Conservation (phyloP, 2,888 invertebrate genomes). For the Dione vanillae region DNA sequence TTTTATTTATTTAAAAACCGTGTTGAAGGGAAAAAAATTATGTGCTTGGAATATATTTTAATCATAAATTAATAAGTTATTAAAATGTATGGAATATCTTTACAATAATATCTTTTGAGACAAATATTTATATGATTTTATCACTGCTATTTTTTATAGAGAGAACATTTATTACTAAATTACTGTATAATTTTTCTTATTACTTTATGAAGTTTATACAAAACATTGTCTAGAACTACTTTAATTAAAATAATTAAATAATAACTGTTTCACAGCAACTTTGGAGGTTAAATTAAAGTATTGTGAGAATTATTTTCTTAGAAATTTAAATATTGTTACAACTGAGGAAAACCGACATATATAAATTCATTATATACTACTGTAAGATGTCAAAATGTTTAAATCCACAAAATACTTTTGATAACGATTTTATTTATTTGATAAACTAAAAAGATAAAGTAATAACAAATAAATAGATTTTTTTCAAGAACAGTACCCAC, state of each 20-base stretch:
- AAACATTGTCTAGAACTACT: too few species aligned
- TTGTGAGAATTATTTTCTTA: not conserved
- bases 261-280: not conserved
- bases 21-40: slow-evolving; percentile 9
- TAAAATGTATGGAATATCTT: slow-evolving; percentile 5
- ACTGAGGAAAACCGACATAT: not conserved
- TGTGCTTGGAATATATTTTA: slow-evolving; percentile 13
- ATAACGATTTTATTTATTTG: too few species aligned
- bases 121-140: not conserved
- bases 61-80: slow-evolving; percentile 3
- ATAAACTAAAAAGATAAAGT: too few species aligned
- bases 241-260: not conserved
- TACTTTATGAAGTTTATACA: too few species aligned
- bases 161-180: not conserved
- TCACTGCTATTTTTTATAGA: not conserved
- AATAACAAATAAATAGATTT: too few species aligned
- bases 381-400: too few species aligned
- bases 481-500: too few species aligned
- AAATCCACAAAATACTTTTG: too few species aligned
- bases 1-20: slow-evolving; percentile 8
- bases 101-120: not conserved
- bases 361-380: too few species aligned
- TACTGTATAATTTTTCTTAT: not conserved
- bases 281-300: not conserved
- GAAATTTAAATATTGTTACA: not conserved